phyloP scores from a whole-genome alignment of 2,888 invertebrate species.

The Drosophila quinaria region DNA sequence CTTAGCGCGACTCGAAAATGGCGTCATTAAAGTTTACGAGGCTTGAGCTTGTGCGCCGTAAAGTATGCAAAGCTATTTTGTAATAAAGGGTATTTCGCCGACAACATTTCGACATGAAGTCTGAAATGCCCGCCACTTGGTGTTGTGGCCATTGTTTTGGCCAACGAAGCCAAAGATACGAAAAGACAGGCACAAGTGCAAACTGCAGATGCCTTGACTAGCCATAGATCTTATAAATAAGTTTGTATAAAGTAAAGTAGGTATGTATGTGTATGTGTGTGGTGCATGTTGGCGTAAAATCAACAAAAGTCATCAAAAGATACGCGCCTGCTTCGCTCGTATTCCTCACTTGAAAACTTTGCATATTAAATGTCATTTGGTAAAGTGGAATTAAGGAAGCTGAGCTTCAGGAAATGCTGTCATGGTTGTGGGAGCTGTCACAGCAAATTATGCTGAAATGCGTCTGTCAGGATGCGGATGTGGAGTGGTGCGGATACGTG shows the following conservation, averaged over 20 bases:
- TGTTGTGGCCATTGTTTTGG: conserved; percentile 61
- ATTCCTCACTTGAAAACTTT: conserved; percentile 70
- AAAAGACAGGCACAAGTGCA: conserved; percentile 42
- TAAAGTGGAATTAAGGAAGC: conserved; percentile 80
- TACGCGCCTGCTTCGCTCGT: conserved; percentile 61
- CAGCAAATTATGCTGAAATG: conserved; percentile 81
- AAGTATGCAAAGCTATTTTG: conserved; percentile 75
- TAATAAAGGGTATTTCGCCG: conserved; percentile 80
- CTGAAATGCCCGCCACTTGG: conserved; percentile 62
- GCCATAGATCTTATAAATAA: conserved; percentile 53
- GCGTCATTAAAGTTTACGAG: conserved; percentile 82
- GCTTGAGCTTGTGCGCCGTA: conserved; percentile 56
- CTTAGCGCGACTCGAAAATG: conserved; percentile 77
- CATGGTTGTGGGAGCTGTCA: conserved; percentile 60
- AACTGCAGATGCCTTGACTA: conserved; percentile 33
- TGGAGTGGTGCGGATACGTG: conserved; percentile 47
- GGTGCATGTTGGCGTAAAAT: conserved; percentile 69
- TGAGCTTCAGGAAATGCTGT: conserved; percentile 56
- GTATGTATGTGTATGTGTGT: conserved; percentile 3
- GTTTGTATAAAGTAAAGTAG: background rate
- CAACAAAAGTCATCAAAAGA: conserved; percentile 82
- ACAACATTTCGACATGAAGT: conserved; percentile 66
- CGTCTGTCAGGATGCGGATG: conserved; percentile 74
- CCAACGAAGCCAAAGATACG: conserved; percentile 3
- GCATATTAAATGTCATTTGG: conserved; percentile 84